A percentile compares a stretch with the other conserved stretches of the same genome.
These are phyloP conservation scores for Neosalanx taihuensis DNA, from an alignment of 2,797 vertebrate species.

Conservation along the genomic window DNA sequence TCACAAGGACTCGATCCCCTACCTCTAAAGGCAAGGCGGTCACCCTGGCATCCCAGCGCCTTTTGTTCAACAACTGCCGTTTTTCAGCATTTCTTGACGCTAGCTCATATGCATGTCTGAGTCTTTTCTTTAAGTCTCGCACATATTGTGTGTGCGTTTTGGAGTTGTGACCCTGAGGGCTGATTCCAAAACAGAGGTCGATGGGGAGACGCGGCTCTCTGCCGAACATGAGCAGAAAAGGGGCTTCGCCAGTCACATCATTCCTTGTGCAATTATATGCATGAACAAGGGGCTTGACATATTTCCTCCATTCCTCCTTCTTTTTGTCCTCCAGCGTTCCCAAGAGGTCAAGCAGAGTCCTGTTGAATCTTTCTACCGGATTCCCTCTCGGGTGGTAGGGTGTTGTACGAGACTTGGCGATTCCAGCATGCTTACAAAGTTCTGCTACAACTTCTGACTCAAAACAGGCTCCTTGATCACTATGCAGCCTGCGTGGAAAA, in stretches of 20 bases:
- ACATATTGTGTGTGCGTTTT: slow-evolving; percentile 10
- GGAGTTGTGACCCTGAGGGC: slow-evolving; percentile 1
- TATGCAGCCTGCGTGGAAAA: slow-evolving; percentile 16
- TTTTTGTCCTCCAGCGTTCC: no score
- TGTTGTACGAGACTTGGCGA: no score
- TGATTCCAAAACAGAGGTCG: slow-evolving; percentile 13
- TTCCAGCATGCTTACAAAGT: not conserved
- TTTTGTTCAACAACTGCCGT: slow-evolving; percentile 19
- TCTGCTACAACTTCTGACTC: slow-evolving; percentile 16
- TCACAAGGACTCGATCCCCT: no score
- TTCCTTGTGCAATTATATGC: slow-evolving; percentile 18
- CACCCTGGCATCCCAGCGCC: slow-evolving; percentile 16
- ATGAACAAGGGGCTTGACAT: no score
- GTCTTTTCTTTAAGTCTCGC: not conserved
- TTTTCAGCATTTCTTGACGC: slow-evolving; percentile 4
- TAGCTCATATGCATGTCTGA: slow-evolving; percentile 3
- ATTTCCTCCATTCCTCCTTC: no score
- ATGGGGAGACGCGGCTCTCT: slow-evolving; percentile 15
- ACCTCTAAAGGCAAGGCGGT: slow-evolving; percentile 12
- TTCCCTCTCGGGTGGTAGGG: no score
- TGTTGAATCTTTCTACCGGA: no score
- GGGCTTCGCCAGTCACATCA: slow-evolving; percentile 4
- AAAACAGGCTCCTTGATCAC: slow-evolving; percentile 20
- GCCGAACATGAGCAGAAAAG: slow-evolving; percentile 20
- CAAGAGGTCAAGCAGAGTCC: no score